These are phyloP conservation scores for Rhabdomys pumilio DNA, from an alignment of 2,797 vertebrate species.

Conservation along the genomic window DNA sequence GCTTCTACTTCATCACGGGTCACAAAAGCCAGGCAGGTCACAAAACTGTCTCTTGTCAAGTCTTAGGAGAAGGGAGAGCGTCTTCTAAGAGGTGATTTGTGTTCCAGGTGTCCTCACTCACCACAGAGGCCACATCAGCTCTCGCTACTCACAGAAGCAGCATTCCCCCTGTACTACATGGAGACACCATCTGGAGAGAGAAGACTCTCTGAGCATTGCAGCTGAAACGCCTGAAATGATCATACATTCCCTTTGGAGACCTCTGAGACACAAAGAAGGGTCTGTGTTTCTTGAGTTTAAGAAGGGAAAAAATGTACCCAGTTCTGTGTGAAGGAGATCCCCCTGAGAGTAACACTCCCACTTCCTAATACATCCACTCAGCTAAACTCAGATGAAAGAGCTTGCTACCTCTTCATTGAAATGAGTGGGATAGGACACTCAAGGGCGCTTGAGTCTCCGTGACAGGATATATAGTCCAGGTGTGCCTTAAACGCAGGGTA, in stretches of 20 bases:
- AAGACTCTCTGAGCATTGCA: neutral
- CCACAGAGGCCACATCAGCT: conserved; percentile 68
- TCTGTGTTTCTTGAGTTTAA: conserved; percentile 72
- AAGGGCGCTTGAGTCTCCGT: neutral
- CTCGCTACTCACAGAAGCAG: conserved; percentile 72
- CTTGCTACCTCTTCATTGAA: conserved; percentile 17
- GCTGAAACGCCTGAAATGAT: conserved; percentile 67
- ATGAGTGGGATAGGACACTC: conserved; percentile 17
- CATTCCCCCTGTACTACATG: conserved; percentile 75
- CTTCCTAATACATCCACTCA: conserved; percentile 28
- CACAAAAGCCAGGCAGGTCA: conserved; percentile 84
- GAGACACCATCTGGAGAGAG: conserved; percentile 79
- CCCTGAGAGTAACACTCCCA: conserved; percentile 4
- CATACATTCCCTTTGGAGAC: conserved; percentile 76
- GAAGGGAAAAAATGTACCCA: conserved; percentile 17
- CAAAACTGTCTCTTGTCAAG: neutral
- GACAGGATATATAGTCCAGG: neutral
- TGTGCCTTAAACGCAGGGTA: neutral
- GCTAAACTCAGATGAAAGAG: conserved; percentile 53
- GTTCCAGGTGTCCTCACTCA: conserved; percentile 75
- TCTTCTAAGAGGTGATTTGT: conserved; percentile 73
- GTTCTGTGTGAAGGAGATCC: conserved; percentile 51
- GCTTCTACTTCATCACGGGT: conserved; percentile 83
- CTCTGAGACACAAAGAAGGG: conserved; percentile 81
- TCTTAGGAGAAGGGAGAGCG: neutral